Base-by-base conservation (phyloP, 2,888 invertebrate species). In the Ecdyonurus torrentis region DNA sequence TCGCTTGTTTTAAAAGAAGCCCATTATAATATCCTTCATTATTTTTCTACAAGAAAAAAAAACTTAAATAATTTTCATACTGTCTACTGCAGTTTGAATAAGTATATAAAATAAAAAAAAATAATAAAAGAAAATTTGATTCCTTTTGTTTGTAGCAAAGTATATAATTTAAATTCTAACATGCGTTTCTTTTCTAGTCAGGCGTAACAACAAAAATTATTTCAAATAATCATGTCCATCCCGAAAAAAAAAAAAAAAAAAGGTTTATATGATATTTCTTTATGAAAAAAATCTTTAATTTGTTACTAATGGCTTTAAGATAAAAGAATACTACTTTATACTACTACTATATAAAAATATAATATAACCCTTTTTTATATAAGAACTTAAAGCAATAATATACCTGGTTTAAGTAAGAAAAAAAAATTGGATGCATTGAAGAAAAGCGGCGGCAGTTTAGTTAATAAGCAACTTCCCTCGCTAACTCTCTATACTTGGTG, bases 171-270 rank as follows among this genome's bases (percentile, higher is more conserved):
- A 55, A 5, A 55, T 55, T 55, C 55, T 55, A 22, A 20, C 55
- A 55, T 55, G 55, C n/a, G n/a, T n/a, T 22, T n/a, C 55, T 5
- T 55, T 50, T 7, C 50, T 50, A 50, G 7, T n/a, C n/a, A 55
- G 55, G 55, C 55, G 55, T 55, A 55, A 55, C 55, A 55, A 55
- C 55, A 55, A 22, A 55, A 55, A 55, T 55, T 55, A 55, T 22
- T 55, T 55, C 55, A 55, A 55, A 55, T 55, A 55, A 55, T 7
- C 5, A 55, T 37, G 7, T 37, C 15, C 37, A 10, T 37, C 37
- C 5, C 5, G 7, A 15, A 10, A 37, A 37, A 37, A 37, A 37
- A 37, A 37, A 37, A 37, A 15, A 37, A 10, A 15, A 37, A 37
- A 37, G n/a, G n/a, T n/a, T n/a, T n/a, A n/a, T n/a, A n/a, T n/a